Evolutionary conservation across 2,888 invertebrate genomes (phyloP).

Genomic region (Trisateles emortualis): DNA sequence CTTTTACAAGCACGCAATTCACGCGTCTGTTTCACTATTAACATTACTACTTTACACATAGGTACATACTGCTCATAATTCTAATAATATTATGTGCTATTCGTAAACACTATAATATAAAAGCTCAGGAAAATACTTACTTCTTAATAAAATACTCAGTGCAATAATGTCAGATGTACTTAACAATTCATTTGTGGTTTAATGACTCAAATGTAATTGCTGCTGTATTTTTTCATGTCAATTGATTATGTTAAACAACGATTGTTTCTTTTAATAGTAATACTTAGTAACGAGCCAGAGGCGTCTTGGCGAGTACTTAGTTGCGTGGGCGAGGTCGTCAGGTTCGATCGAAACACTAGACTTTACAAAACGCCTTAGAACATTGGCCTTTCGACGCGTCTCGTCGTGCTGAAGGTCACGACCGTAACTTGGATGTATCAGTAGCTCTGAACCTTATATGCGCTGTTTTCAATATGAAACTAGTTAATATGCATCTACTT

Average conservation of each 20-base stretch:
- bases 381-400: slow-evolving; percentile 68
- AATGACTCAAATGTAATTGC: slow-evolving; percentile 35
- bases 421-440: slow-evolving; percentile 49
- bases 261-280: slow-evolving; percentile 18
- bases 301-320: slow-evolving; percentile 7
- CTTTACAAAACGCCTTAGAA: slow-evolving; percentile 60
- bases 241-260: slow-evolving; percentile 12
- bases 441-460: slow-evolving; percentile 17
- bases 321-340: slow-evolving; percentile 59
- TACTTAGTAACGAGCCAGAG: slow-evolving; percentile 28
- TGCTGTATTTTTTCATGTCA: slow-evolving; percentile 17
- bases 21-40: slow-evolving; percentile 11
- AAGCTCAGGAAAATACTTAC: not conserved
- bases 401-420: slow-evolving; percentile 53
- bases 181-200: slow-evolving; percentile 12
- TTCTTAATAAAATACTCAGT: not conserved
- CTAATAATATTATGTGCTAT: not conserved
- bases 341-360: slow-evolving; percentile 55
- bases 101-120: not conserved
- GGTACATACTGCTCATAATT: not conserved
- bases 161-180: not conserved
- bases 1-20: slow-evolving; percentile 18
- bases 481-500: not conserved
- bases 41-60: slow-evolving; percentile 1
- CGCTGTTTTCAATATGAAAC: slow-evolving; percentile 6